phyloP scores from a whole-genome alignment of 2,888 invertebrate genomes.

The Epirrita christyi region DNA sequence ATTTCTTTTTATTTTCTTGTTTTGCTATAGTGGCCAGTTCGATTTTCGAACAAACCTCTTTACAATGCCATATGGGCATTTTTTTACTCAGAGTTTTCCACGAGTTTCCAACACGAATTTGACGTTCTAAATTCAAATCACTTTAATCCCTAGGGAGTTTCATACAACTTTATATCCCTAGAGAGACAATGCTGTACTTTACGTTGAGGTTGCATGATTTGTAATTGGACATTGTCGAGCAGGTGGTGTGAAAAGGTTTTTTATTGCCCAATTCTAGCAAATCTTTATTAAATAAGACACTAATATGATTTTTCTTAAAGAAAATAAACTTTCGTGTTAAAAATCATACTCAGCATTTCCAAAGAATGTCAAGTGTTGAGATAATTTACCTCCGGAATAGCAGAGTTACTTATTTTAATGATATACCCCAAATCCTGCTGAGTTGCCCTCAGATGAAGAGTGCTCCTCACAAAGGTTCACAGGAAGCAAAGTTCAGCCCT shows the following conservation, averaged over 20 bases:
- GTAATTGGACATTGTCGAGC: too few relatives aligned
- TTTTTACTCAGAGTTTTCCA: too few relatives aligned
- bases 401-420: slow-evolving; percentile 75
- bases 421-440: slow-evolving; percentile 73
- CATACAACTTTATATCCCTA: too few relatives aligned
- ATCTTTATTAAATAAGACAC: not conserved
- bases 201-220: too few relatives aligned
- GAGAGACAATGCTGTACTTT: too few relatives aligned
- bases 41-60: too few relatives aligned
- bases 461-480: slow-evolving; percentile 70
- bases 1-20: too few relatives aligned
- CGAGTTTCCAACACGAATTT: too few relatives aligned
- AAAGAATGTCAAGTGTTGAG: slow-evolving; percentile 20
- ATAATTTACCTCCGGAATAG: slow-evolving; percentile 33
- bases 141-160: too few relatives aligned
- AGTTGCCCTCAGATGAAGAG: slow-evolving; percentile 65
- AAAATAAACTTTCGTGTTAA: not conserved
- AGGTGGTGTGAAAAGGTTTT: not conserved
- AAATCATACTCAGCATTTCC: slow-evolving; percentile 10
- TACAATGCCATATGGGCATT: too few relatives aligned
- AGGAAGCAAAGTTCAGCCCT: slow-evolving; percentile 68
- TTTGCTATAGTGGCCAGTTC: too few relatives aligned
- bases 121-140: too few relatives aligned
- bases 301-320: not conserved
- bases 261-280: not conserved